phyloP scores from a whole-genome alignment of 2,888 invertebrate species.

The Caenorhabditis sp. region DNA sequence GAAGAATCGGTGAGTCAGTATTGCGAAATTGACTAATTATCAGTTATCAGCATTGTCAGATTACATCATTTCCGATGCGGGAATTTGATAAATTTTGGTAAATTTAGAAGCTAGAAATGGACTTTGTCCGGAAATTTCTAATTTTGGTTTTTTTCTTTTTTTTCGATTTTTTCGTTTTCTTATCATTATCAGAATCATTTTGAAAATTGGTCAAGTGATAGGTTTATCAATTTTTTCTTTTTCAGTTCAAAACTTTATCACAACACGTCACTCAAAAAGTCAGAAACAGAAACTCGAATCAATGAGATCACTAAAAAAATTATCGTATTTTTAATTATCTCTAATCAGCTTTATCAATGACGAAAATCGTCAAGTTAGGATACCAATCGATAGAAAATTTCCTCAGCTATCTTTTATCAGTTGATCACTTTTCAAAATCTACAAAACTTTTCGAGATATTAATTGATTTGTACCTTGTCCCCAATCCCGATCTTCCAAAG shows the following conservation, averaged over 20 bases:
- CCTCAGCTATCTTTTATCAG: neutral
- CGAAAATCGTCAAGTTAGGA: neutral
- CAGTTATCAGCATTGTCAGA: constrained; percentile 2
- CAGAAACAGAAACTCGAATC: neutral
- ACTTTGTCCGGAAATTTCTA: too few species aligned
- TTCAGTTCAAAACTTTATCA: too few species aligned
- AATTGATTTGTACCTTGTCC: neutral
- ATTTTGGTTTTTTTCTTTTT: too few species aligned
- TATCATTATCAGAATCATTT: too few species aligned
- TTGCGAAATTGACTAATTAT: neutral
- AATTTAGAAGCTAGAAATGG: too few species aligned
- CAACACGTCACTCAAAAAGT: neutral
- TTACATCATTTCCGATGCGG: constrained; percentile 5
- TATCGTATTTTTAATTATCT: too few species aligned
- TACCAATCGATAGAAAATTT: neutral
- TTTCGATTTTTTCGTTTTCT: too few species aligned
- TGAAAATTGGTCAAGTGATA: too few species aligned
- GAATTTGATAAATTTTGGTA: too few species aligned
- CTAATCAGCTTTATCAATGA: neutral
- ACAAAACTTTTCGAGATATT: neutral
- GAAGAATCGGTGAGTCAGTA: constrained; percentile 30
- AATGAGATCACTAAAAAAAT: too few species aligned
- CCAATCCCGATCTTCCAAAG: neutral
- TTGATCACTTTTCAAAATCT: neutral
- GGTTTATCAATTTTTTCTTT: too few species aligned